A percentile compares a stretch with the other conserved stretches of the same genome.
Evolutionary conservation across 2,113 vertebrate species (phyloP).

Genomic region (Guaruba guarouba): DNA sequence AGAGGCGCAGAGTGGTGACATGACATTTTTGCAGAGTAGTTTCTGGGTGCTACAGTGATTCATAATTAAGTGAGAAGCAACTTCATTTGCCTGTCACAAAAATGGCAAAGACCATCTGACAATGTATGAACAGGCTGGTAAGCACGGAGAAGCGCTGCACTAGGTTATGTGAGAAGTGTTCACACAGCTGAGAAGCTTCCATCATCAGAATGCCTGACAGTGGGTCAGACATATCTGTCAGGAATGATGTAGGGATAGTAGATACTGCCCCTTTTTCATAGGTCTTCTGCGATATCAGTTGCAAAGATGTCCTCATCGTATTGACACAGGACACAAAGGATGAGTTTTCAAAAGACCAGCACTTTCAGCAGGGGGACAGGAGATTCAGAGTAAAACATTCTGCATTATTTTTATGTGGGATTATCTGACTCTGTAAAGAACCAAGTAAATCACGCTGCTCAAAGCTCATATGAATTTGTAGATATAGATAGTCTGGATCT

Average conservation of each 20-base stretch:
- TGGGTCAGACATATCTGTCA: no score
- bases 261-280: not conserved
- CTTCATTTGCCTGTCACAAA: not conserved
- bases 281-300: not conserved
- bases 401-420: not conserved
- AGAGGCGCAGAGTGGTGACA: accelerated
- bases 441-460: not conserved
- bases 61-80: accelerated
- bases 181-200: not conserved
- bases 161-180: not conserved
- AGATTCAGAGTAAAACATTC: not conserved
- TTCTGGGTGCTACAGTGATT: accelerated
- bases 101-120: not conserved
- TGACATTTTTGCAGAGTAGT: not conserved
- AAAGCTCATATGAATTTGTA: not conserved
- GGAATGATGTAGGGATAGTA: not conserved
- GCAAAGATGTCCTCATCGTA: no score
- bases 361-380: not conserved
- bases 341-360: not conserved
- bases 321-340: not conserved
- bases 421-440: not conserved
- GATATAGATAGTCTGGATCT: not conserved
- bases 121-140: not conserved
- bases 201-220: not conserved
- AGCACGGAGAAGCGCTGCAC: not conserved